Evolutionary conservation across 64 coral and sea anemone genomes (phyloP).

Genomic region (Pocillopora damicornis): DNA sequence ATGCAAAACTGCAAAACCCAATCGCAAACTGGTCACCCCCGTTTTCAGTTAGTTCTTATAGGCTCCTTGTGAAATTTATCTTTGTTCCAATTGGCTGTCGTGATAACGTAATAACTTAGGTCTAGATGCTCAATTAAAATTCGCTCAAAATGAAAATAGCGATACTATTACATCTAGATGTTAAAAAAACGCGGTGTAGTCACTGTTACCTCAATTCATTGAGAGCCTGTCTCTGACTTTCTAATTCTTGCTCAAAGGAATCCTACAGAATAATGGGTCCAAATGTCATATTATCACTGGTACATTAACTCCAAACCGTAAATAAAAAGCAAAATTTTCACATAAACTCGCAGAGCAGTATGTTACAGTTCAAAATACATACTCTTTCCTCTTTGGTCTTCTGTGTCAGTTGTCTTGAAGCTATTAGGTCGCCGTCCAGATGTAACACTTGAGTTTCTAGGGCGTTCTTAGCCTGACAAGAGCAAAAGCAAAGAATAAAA

Average conservation of each 20-base stretch:
- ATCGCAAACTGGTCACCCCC: too few species aligned
- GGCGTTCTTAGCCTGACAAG: constrained; percentile 62
- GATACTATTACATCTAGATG: too few species aligned
- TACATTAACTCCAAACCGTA: background rate
- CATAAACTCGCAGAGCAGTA: background rate
- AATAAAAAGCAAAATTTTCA: background rate
- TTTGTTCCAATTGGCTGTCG: too few species aligned
- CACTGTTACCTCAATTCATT: constrained; percentile 11
- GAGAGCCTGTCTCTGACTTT: constrained; percentile 24
- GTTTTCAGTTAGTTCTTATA: too few species aligned
- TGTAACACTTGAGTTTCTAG: constrained; percentile 68
- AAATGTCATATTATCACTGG: background rate
- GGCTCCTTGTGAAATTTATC: too few species aligned
- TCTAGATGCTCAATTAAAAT: too few species aligned
- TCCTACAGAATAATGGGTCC: background rate
- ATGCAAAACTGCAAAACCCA: too few species aligned
- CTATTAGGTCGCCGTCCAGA: constrained; percentile 43
- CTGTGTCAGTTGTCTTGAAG: constrained; percentile 16
- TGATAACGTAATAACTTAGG: too few species aligned
- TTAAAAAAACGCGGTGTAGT: background rate
- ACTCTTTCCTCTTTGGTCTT: constrained; percentile 53
- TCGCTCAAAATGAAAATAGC: too few species aligned
- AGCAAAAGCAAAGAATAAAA: background rate
- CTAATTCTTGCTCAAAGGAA: constrained; percentile 33
- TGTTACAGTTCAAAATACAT: background rate